These are phyloP conservation scores for Zeuzera pyrina DNA, from an alignment of 2,888 invertebrate species.

Conservation along the genomic window DNA sequence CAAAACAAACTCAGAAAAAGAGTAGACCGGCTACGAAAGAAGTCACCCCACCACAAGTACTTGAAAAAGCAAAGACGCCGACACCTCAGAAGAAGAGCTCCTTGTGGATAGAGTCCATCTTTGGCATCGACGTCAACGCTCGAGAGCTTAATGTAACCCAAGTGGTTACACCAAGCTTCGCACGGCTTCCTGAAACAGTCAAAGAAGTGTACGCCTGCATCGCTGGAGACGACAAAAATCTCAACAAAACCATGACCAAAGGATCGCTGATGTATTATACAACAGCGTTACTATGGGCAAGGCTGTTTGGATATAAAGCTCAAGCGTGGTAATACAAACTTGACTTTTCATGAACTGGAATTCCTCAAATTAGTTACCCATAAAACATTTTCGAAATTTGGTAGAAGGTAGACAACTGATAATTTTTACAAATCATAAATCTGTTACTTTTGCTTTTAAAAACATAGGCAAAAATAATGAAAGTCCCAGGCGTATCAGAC, in stretches of 20 bases:
- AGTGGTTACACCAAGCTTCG: constrained; percentile 14
- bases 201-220: constrained; percentile 19
- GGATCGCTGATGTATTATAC: constrained; percentile 21
- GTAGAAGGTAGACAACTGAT: too few relatives aligned
- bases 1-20: not conserved
- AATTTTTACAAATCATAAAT: too few relatives aligned
- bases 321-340: constrained; percentile 18
- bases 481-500: too few relatives aligned
- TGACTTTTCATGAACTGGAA: too few relatives aligned
- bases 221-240: constrained; percentile 16
- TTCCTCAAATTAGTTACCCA: too few relatives aligned
- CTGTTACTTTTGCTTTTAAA: too few relatives aligned
- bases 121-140: constrained; percentile 18
- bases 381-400: too few relatives aligned
- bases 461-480: too few relatives aligned
- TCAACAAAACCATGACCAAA: constrained; percentile 18
- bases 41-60: constrained; percentile 5
- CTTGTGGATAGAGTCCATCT: constrained; percentile 18
- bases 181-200: constrained; percentile 15
- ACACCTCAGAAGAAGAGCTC: constrained; percentile 10
- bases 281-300: constrained; percentile 19
- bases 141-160: constrained; percentile 19
- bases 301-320: constrained; percentile 20
- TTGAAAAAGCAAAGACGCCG: constrained; percentile 8
- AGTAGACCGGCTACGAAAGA: constrained; percentile 5